Conservation (phyloP, 2,888 invertebrate species). For the Bellardia pandia region DNA sequence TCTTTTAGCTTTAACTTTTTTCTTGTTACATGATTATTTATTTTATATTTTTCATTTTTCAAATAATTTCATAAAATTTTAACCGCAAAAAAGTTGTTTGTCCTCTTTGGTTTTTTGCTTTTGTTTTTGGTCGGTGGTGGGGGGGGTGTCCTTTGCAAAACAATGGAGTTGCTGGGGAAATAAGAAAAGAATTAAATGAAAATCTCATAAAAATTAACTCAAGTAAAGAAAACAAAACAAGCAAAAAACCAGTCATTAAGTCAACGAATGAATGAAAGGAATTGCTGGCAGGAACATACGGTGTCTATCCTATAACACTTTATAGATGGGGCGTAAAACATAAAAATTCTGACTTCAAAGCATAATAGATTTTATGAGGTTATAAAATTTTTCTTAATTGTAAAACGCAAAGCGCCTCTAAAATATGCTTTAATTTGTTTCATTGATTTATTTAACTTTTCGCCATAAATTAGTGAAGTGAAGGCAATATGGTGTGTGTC, state of each 20-base stretch:
- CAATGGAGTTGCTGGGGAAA: not conserved
- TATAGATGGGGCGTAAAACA: not conserved
- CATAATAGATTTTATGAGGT: slow-evolving; percentile 26
- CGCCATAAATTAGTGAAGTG: not conserved
- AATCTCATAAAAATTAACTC: slow-evolving; percentile 32
- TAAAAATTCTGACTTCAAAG: not conserved
- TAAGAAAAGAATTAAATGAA: slow-evolving; percentile 14
- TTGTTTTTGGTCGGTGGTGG: too few relatives aligned
- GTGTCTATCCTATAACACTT: not conserved
- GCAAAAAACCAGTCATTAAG: slow-evolving; percentile 24
- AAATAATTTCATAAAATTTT: slow-evolving; percentile 34
- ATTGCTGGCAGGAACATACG: not conserved
- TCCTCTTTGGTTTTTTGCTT: not conserved
- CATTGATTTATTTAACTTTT: slow-evolving; percentile 25
- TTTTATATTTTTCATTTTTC: slow-evolving; percentile 18
- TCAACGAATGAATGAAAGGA: not conserved
- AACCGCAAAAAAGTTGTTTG: slow-evolving; percentile 24
- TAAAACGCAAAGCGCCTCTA: slow-evolving; percentile 1
- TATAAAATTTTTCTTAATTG: slow-evolving; percentile 36
- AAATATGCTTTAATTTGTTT: not conserved
- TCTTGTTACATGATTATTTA: slow-evolving; percentile 28
- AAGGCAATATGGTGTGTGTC: not conserved
- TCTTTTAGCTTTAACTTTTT: not conserved
- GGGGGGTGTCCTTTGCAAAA: not conserved
- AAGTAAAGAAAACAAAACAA: not conserved